Conservation (phyloP, 2,797 vertebrate genomes). For the Cygnus olor region DNA sequence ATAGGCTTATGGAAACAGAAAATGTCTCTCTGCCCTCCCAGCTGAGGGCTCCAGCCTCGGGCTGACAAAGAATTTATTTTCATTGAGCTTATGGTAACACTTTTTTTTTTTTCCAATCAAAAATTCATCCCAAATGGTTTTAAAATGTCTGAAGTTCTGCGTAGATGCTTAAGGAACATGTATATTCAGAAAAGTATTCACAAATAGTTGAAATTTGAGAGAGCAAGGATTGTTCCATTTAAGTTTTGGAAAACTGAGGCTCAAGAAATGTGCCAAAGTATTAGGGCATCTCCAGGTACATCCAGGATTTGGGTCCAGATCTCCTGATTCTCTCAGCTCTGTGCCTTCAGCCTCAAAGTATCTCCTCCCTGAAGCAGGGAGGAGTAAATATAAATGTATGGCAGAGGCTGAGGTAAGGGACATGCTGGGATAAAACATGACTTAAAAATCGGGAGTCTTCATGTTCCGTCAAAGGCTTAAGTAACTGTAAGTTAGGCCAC, state of each 20-base stretch:
- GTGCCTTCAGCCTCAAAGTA: neutral
- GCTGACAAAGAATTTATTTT: neutral
- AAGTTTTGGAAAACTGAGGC: neutral
- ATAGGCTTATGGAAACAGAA: accelerated
- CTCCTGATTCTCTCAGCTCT: neutral
- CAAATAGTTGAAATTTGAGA: neutral
- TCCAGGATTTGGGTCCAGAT: neutral
- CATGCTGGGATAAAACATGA: accelerated
- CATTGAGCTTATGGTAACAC: neutral
- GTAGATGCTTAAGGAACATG: too few species aligned
- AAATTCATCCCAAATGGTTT: constrained; percentile 5
- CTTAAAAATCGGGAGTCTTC: neutral
- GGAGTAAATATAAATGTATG: accelerated
- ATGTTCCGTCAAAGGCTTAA: neutral
- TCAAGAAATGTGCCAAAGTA: neutral
- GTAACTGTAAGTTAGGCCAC: neutral
- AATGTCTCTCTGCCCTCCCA: neutral
- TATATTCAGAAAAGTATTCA: neutral
- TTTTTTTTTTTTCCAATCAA: neutral
- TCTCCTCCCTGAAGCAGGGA: neutral
- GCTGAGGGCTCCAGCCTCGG: neutral
- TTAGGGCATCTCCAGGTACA: neutral
- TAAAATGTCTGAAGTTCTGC: neutral
- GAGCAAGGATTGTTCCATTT: accelerated
- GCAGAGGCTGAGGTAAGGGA: neutral